Conservation (phyloP, 2,797 vertebrate genomes). For the Manis pentadactyla region DNA sequence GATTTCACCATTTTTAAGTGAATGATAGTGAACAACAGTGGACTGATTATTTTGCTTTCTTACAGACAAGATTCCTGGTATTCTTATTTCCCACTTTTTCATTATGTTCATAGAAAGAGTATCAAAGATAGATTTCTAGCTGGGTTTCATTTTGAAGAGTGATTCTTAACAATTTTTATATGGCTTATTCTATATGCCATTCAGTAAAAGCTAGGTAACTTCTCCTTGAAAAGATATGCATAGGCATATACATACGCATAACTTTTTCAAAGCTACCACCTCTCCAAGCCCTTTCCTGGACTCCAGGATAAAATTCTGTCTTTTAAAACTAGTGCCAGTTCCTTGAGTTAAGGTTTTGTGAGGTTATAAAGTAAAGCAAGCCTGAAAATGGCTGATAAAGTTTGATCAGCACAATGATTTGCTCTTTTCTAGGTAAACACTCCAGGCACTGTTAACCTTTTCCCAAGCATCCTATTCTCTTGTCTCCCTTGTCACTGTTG, state of each 20-base stretch:
- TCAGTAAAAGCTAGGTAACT: not conserved
- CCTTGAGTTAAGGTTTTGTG: not conserved
- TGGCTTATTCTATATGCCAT: not conserved
- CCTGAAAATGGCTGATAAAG: not conserved
- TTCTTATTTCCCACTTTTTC: not conserved
- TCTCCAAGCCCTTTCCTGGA: not conserved
- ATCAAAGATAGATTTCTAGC: slow-evolving; percentile 18
- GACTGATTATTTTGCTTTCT: not conserved
- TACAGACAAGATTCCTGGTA: slow-evolving; percentile 33
- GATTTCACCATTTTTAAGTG: slow-evolving; percentile 32
- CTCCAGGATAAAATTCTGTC: not conserved
- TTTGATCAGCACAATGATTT: not conserved
- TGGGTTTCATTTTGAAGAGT: slow-evolving; percentile 15
- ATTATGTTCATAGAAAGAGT: slow-evolving; percentile 37
- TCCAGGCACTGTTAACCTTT: not conserved
- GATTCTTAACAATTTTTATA: slow-evolving; percentile 9
- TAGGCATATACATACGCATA: not conserved
- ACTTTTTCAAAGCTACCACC: not conserved
- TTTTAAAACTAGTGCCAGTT: not conserved
- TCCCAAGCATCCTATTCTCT: not conserved
- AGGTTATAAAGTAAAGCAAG: not conserved
- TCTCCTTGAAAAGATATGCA: not conserved
- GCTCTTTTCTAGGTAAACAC: not conserved
- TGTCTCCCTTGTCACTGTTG: not conserved
- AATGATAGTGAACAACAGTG: not conserved